phyloP scores from a whole-genome alignment of 2,113 vertebrate species.

The Semicossyphus pulcher region DNA sequence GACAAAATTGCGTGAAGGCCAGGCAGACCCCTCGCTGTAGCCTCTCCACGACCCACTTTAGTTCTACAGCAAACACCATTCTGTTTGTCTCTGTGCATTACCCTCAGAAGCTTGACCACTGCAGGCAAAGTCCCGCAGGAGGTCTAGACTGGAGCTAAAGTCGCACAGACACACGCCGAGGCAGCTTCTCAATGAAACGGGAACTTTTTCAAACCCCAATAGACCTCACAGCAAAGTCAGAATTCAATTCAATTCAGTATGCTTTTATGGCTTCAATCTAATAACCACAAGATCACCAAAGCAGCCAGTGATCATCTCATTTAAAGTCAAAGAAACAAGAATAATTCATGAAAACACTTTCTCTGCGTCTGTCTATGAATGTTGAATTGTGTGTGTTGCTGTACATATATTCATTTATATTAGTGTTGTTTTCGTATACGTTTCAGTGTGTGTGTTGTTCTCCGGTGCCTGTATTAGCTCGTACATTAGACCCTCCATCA shows the following conservation, averaged over 20 bases:
- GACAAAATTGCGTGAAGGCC: slow-evolving; percentile 64
- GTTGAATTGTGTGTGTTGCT: too few species aligned
- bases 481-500: too few species aligned
- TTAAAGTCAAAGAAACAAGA: background rate
- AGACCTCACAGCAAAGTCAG: slow-evolving; percentile 9
- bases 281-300: background rate
- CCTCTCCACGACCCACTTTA: slow-evolving; percentile 69
- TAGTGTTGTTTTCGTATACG: too few species aligned
- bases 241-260: background rate
- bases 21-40: slow-evolving; percentile 24
- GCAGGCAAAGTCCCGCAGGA: slow-evolving; percentile 51
- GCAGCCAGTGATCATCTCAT: background rate
- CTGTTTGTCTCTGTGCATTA: slow-evolving; percentile 78
- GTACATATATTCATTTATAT: too few species aligned
- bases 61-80: slow-evolving; percentile 66
- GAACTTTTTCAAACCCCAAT: slow-evolving; percentile 19
- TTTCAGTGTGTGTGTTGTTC: too few species aligned
- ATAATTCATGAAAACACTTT: too few species aligned
- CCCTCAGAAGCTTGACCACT: slow-evolving; percentile 62
- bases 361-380: too few species aligned
- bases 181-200: slow-evolving; percentile 29
- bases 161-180: slow-evolving; percentile 4
- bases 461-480: too few species aligned
- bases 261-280: background rate
- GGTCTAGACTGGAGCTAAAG: slow-evolving; percentile 42